Percentiles rank a stretch among this genome's conserved stretches.
These are phyloP conservation scores for Triplophysa bombifrons DNA, from an alignment of 2,797 vertebrate genomes.

Conservation along the genomic window DNA sequence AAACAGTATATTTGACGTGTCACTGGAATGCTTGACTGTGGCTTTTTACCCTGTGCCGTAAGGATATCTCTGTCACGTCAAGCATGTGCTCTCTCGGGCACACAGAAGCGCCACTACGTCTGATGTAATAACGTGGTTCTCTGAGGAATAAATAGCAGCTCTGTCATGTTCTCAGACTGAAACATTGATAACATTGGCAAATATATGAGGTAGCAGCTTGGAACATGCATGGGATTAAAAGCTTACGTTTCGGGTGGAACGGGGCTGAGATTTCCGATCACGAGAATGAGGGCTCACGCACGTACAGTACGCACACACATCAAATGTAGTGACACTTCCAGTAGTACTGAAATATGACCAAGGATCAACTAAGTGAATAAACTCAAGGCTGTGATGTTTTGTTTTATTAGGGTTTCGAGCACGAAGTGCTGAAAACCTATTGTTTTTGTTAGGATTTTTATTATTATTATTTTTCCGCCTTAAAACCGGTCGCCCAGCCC, in stretches of 20 bases:
- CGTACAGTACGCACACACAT: not conserved
- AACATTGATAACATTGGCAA: slow-evolving; percentile 64
- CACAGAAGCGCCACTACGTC: slow-evolving; percentile 11
- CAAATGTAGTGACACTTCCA: slow-evolving; percentile 19
- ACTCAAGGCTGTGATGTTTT: not conserved
- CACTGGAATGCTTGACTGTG: slow-evolving; percentile 2
- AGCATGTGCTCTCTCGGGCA: slow-evolving; percentile 32
- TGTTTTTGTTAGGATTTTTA: too few species aligned
- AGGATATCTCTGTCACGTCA: slow-evolving; percentile 34
- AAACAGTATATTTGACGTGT: not conserved
- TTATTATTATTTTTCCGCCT: too few species aligned
- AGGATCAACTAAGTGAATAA: not conserved
- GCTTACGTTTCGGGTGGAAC: slow-evolving; percentile 68
- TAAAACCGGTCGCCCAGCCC: too few species aligned
- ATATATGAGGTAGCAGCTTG: slow-evolving; percentile 68
- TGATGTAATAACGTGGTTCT: slow-evolving; percentile 36
- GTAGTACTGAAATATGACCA: not conserved
- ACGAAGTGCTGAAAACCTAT: too few species aligned
- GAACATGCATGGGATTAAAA: slow-evolving; percentile 71
- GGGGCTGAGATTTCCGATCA: slow-evolving; percentile 59
- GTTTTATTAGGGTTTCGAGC: too few species aligned
- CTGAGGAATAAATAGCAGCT: slow-evolving; percentile 32
- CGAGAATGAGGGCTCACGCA: slow-evolving; percentile 57
- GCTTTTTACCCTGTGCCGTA: not conserved
- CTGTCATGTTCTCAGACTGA: slow-evolving; percentile 49